Evolutionary conservation across 2,113 vertebrate genomes (phyloP), one percentile per base, ranked within the genome.

Genomic region (Piprites chloris): DNA sequence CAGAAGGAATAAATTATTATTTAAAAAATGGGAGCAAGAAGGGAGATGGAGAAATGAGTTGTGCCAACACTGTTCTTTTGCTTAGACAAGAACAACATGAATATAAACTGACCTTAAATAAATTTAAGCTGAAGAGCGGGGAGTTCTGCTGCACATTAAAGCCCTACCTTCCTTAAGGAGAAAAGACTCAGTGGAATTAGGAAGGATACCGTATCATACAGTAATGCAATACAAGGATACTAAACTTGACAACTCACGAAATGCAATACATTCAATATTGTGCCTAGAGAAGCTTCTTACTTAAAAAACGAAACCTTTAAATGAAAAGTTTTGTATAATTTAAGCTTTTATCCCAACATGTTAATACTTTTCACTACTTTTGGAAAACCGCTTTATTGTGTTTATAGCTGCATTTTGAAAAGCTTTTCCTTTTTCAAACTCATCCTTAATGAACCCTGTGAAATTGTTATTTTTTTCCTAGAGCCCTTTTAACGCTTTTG

Each of bases 71-170:
- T 46, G 14, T 22, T 75, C 23, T 75, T 81, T 20, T 59, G 52
- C 59, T 81, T n/a, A 67, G 76, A 89, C 42, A 87, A 67, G 33
- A 87, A 76, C 39, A 80, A 65, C 18, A 44, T 3, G 13, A 62
- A 76, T 56, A 90, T 61, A 83, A 95, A 93, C 92, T 95, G 86
- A 92, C 86, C 88, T 95, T 80, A 61, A 84, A 50, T 30, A 90
- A 20, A 92, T 59, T 55, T 74, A 93, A 84, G 42, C 37, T 90
- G 82, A 86, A 71, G 81, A 89, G 42, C 1, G 16, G 42, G 39
- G 87, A 86, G 39, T 75, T 94, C 76, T 93, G 88, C 41, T 80
- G 88, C 55, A 77, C 50, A 50, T 63, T 86, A 81, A 93, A 88
- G 56, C 65, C 90, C 92, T 97, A 88, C 68, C 90, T 89, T 94